Percentiles rank a stretch among this genome's conserved stretches.
Conservation (phyloP, 2,113 vertebrate species). For the Oophaga pumilio region DNA sequence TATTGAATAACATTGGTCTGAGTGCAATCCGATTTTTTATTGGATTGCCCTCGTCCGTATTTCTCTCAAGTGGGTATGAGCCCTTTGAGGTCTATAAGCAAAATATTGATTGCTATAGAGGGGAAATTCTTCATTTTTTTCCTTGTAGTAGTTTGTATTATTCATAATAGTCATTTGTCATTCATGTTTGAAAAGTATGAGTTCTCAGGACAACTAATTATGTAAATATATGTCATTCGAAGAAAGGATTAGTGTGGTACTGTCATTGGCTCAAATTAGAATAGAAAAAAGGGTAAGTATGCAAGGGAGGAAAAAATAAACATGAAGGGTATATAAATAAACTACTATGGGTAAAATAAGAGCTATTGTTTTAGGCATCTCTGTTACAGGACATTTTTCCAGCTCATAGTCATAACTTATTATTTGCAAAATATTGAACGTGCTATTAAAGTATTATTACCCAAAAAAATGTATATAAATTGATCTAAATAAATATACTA, state of each 20-base stretch:
- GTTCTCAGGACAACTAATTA: neutral
- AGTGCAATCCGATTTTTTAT: too few species aligned
- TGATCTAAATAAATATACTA: too few species aligned
- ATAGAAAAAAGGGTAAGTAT: constrained; percentile 13
- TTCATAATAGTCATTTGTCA: neutral
- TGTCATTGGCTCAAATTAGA: neutral
- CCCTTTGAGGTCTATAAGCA: too few species aligned
- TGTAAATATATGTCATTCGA: neutral
- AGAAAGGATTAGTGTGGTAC: neutral
- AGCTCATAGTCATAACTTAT: neutral
- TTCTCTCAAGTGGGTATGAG: too few species aligned
- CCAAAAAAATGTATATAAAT: too few species aligned
- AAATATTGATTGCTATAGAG: too few species aligned
- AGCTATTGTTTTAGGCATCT: constrained; percentile 8
- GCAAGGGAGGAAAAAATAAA: neutral
- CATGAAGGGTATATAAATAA: constrained; percentile 3
- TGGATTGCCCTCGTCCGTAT: too few species aligned
- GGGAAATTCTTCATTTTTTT: too few species aligned
- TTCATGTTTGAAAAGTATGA: neutral
- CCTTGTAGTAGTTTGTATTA: neutral
- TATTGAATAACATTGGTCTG: too few species aligned
- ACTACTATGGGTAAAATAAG: constrained; percentile 1
- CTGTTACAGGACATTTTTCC: neutral
- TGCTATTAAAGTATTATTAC: neutral
- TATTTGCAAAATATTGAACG: neutral